A percentile compares a stretch with the other conserved stretches of the same genome.
phyloP scores from a whole-genome alignment of 1,140 invertebrate species.

The Protaetia brevitarsis region DNA sequence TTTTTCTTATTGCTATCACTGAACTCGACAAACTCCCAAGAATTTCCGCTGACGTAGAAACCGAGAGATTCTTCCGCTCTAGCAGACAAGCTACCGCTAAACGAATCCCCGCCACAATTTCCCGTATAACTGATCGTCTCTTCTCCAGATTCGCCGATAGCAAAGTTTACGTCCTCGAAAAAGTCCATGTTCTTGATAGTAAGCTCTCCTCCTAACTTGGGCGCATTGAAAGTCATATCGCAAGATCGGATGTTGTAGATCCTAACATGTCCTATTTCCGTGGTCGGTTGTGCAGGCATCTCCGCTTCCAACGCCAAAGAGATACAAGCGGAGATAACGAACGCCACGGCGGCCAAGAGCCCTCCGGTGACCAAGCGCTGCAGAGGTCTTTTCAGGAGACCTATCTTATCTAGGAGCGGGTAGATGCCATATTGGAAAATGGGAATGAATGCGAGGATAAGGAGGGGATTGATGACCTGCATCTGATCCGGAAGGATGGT shows the following conservation, averaged over 20 bases:
- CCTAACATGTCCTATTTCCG: constrained; percentile 61
- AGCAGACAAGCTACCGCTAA: constrained; percentile 19
- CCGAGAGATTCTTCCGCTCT: constrained; percentile 34
- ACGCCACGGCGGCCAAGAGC: constrained; percentile 76
- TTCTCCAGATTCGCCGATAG: constrained; percentile 23
- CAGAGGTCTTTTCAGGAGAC: constrained; percentile 64
- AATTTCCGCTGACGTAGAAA: constrained; percentile 31
- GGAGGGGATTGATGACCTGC: constrained; percentile 81
- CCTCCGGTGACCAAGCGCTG: constrained; percentile 80
- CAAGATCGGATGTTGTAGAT: constrained; percentile 59
- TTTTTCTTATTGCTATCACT: constrained; percentile 48
- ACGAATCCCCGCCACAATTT: neutral
- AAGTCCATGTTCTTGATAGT: neutral
- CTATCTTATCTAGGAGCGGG: constrained; percentile 53
- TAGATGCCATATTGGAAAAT: constrained; percentile 75
- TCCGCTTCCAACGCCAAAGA: constrained; percentile 55
- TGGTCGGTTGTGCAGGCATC: constrained; percentile 61
- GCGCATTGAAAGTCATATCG: neutral
- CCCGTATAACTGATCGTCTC: neutral
- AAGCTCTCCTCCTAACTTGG: neutral
- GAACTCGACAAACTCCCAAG: constrained; percentile 17
- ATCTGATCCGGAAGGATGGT: constrained; percentile 85
- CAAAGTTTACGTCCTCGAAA: constrained; percentile 20
- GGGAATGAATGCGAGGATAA: constrained; percentile 85
- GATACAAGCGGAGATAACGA: constrained; percentile 73